Evolutionary conservation across 2,888 invertebrate genomes (phyloP), one percentile per base, ranked within the genome.

Genomic region (Malthinus flaveolus): DNA sequence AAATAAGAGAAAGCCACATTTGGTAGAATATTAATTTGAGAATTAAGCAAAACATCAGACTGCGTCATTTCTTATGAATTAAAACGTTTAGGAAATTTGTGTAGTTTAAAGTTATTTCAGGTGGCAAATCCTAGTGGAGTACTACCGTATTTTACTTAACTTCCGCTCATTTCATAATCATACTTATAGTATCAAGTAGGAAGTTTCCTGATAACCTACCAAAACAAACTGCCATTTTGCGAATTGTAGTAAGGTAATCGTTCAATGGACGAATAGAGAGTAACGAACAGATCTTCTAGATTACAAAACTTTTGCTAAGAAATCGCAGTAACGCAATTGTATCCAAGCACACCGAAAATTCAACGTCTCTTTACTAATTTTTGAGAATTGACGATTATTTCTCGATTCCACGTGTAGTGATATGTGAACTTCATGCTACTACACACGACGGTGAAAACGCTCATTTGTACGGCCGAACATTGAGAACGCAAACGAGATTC

Each of bases 281-380:
- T 23, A 23, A 23, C 23, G 9, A 42, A 42, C 13, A 42, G 15
- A 23, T 42, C 39, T 42, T 42, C 39, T 6, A 42, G 9, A 15
- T 10, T 42, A 23, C 12, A 15, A 3, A 7, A 42, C n/a, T 42
- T 15, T 42, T 42, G 39, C 9, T 15, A 15, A 10, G 15, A 42
- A 42, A 42, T 42, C 12, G 4, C 23, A 1, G 23, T 15, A 23
- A 42, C 23, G 13, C 15, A 15, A 13, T 23, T 42, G 23, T 10
- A 42, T 42, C 39, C 39, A 42, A 42, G 6, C 9, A 15, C 23
- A 23, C 23, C 23, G 23, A 23, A 4, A 15, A 42, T 9, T 90
- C 91, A 91, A 85, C 93, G 93, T 91, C 93, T 91, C 82, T 93
- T 93, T 74, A 93, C 93, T 77, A 93, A 84, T 83, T 93, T 93